These are phyloP conservation scores for Blennius ocellaris DNA, from an alignment of 2,113 vertebrate genomes.

Conservation along the genomic window DNA sequence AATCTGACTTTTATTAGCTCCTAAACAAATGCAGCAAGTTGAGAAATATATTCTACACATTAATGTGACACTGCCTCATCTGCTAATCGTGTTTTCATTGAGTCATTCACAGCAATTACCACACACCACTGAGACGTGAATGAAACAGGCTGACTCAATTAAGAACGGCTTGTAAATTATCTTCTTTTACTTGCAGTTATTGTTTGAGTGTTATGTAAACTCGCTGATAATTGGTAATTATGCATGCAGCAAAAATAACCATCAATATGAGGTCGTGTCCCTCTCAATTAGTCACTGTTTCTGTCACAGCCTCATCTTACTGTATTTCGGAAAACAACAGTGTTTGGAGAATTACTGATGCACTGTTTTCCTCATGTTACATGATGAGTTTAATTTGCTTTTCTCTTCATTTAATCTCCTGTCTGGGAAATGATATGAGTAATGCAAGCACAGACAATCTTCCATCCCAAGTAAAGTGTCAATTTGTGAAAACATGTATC, in stretches of 20 bases:
- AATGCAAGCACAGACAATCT: background rate
- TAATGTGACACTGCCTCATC: conserved; percentile 57
- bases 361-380: background rate
- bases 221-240: conserved; percentile 62
- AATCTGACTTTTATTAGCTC: conserved; percentile 47
- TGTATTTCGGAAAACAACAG: conserved; percentile 49
- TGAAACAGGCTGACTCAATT: conserved; percentile 70
- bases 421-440: background rate
- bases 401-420: background rate
- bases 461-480: no score
- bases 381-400: background rate
- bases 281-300: conserved; percentile 44
- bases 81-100: conserved; percentile 69
- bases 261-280: conserved; percentile 55
- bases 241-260: conserved; percentile 63
- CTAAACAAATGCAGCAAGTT: conserved; percentile 24
- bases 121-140: conserved; percentile 62
- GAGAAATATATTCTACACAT: conserved; percentile 53
- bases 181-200: conserved; percentile 55
- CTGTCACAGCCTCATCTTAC: conserved; percentile 44
- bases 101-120: conserved; percentile 70
- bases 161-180: conserved; percentile 59
- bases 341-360: conserved; percentile 16
- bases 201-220: conserved; percentile 68
- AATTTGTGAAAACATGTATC: no score